Base-by-base conservation (phyloP, 2,797 vertebrate genomes). In the Scleropages formosus region DNA sequence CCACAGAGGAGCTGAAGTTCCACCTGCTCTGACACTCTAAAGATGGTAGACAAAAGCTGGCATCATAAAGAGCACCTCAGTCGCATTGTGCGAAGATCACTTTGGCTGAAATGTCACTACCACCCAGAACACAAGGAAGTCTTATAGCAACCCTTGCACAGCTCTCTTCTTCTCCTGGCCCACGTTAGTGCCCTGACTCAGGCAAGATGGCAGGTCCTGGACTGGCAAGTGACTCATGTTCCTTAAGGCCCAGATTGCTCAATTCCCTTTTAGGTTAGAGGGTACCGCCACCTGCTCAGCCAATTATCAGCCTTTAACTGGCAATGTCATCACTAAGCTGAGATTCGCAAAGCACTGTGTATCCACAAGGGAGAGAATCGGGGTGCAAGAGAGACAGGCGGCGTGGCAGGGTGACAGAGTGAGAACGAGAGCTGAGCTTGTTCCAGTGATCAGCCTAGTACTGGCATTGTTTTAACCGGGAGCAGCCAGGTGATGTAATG, bases 371-470 rank as follows among this genome's bases (percentile, higher is more conserved):
- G 31, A 82, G 81, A 83, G 83, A 78, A 83, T 85, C 83, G 85
- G 62, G 88, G 80, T 86, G 86, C 87, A 82, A 81, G 83, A 84
- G 88, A 85, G 90, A 12, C 11, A 13, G 72, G 58, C 75, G 81
- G 74, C 49, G n/a, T 90, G 24, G 69, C 62, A 71, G 82, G 75
- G 63, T 31, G 89, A 4, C 46, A 10, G 49, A 4, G 47, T 49
- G 49, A 49, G 6, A 51, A 22, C 68, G 10, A 39, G 39, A n/a
- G 24, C 31, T 8, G 7, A n/a, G 46, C 65, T 67, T 31, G 18
- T 67, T 44, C 39, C 31, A 39, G 31, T 39, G 39, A 31, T 39
- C 31, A 39, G 6, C 31, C 31, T 39, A 6, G 39, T 39, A 39
- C 2, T 39, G 31, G 6, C 31, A 39, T 31, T 39, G 39, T 31